These are phyloP conservation scores for Teleiodes luculella DNA, from an alignment of 2,888 invertebrate species.

Conservation along the genomic window DNA sequence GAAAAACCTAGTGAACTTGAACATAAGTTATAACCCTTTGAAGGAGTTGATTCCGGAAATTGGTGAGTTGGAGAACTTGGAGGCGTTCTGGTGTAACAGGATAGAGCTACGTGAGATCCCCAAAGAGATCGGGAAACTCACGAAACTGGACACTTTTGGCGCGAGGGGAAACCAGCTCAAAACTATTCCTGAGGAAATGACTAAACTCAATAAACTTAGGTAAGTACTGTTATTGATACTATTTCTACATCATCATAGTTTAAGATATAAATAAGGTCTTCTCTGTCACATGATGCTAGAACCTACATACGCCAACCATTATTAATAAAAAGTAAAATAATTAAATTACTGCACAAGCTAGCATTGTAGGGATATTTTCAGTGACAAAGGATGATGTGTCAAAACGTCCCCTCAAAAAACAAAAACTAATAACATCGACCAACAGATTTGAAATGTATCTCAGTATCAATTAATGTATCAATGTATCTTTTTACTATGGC, in stretches of 20 bases:
- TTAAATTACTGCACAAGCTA: too few relatives aligned
- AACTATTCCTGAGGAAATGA: slow-evolving; percentile 78
- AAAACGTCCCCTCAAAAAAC: too few relatives aligned
- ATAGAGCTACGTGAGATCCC: slow-evolving; percentile 78
- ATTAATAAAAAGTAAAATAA: too few relatives aligned
- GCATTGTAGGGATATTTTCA: too few relatives aligned
- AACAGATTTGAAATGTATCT: too few relatives aligned
- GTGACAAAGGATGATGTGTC: too few relatives aligned
- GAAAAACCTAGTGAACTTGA: slow-evolving; percentile 79
- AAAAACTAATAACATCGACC: too few relatives aligned
- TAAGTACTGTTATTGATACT: slow-evolving; percentile 29
- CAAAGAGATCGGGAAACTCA: slow-evolving; percentile 79
- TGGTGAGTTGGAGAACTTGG: slow-evolving; percentile 78
- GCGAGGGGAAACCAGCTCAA: slow-evolving; percentile 81
- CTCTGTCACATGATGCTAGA: too few relatives aligned
- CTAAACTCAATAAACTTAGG: slow-evolving; percentile 76
- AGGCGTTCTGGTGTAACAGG: slow-evolving; percentile 83
- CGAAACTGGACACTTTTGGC: slow-evolving; percentile 81
- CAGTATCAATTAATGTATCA: too few relatives aligned
- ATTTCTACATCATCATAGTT: not conserved
- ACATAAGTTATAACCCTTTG: slow-evolving; percentile 83
- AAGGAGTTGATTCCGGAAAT: slow-evolving; percentile 78
- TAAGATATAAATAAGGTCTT: too few relatives aligned
- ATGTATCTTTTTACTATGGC: too few relatives aligned
- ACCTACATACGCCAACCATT: too few relatives aligned